Evolutionary conservation across 2,888 invertebrate species (phyloP).

Genomic region (Sphecodes monilicornis): DNA sequence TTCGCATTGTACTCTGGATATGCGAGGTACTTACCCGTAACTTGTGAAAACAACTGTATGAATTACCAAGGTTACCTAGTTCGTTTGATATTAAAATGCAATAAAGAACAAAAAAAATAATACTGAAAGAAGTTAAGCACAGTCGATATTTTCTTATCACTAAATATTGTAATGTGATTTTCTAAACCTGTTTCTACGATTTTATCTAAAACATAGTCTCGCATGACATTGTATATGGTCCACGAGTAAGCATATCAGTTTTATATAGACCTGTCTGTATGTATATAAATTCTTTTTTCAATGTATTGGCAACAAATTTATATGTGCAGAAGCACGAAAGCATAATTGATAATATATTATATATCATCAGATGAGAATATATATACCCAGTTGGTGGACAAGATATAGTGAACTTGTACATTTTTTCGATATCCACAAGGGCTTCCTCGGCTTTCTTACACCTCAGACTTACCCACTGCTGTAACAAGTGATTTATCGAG

Average conservation of each 20-base stretch:
- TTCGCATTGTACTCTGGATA: conserved; percentile 13
- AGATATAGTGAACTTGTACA: too few relatives aligned
- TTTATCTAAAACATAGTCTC: conserved; percentile 10
- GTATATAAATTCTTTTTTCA: conserved; percentile 5
- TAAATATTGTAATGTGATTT: conserved; percentile 12
- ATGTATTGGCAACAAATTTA: background rate
- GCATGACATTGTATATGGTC: conserved; percentile 9
- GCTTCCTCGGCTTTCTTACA: too few relatives aligned
- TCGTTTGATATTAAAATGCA: conserved; percentile 8
- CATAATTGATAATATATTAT: conserved; percentile 2
- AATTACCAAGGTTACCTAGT: conserved; percentile 7
- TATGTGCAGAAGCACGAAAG: background rate
- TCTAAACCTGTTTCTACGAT: background rate
- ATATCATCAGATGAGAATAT: too few relatives aligned
- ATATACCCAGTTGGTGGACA: too few relatives aligned
- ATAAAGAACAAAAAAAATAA: conserved; percentile 19
- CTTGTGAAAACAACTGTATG: conserved; percentile 28
- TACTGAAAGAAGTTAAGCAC: conserved; percentile 10
- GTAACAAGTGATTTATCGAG: too few relatives aligned
- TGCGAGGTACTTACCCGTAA: conserved; percentile 44
- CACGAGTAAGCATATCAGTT: conserved; percentile 12
- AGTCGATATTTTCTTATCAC: conserved; percentile 17
- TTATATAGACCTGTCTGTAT: conserved; percentile 9
- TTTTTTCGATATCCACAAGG: too few relatives aligned
- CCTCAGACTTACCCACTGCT: too few relatives aligned